phyloP scores from a whole-genome alignment of 2,113 vertebrate species.

The Pyrgilauda ruficollis region DNA sequence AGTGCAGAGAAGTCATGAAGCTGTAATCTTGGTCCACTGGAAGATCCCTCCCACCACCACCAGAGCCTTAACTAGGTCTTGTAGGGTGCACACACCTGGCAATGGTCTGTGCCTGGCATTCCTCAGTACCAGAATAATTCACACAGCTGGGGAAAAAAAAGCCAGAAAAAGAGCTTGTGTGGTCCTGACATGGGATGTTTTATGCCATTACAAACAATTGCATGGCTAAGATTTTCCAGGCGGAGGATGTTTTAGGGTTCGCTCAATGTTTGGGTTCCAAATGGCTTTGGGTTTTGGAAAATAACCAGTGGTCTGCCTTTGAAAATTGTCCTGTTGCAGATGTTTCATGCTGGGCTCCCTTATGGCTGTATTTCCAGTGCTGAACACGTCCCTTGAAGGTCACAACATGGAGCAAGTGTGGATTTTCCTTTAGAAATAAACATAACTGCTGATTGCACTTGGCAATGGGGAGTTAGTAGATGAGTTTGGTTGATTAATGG shows the following conservation, averaged over 20 bases:
- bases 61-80: not conserved
- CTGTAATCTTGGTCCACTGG: not conserved
- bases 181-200: not conserved
- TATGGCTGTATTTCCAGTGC: not conserved
- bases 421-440: constrained; percentile 18
- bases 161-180: not conserved
- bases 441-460: not conserved
- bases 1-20: not conserved
- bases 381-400: not conserved
- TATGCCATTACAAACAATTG: not conserved
- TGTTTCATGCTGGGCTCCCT: not conserved
- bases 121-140: not conserved
- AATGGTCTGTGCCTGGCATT: not conserved
- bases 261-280: not conserved
- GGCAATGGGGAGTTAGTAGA: not conserved
- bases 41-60: not conserved
- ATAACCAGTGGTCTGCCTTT: not conserved
- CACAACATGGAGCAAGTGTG: not conserved
- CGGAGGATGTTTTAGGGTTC: not conserved
- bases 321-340: not conserved
- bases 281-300: not conserved
- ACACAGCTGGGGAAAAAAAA: not conserved
- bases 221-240: not conserved
- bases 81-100: not conserved
- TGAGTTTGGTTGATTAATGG: constrained; percentile 11